phyloP scores from a whole-genome alignment of 2,797 vertebrate genomes.

The Sebastes melanostomus region DNA sequence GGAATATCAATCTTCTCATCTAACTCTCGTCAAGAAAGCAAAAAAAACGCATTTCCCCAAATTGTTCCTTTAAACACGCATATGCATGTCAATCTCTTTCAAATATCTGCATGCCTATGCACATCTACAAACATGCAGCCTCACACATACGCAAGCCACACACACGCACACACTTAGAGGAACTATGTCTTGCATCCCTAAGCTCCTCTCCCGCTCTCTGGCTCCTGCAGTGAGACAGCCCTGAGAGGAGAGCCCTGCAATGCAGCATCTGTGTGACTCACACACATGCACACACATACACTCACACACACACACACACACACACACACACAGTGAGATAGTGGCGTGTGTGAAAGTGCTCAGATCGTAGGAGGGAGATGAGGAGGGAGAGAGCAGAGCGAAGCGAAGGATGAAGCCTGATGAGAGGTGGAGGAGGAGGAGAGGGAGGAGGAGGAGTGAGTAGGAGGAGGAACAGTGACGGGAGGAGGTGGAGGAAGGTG shows the following conservation, averaged over 20 bases:
- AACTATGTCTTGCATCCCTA: slow-evolving; percentile 16
- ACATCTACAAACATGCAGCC: neutral
- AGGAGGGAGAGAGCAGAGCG: slow-evolving; percentile 50
- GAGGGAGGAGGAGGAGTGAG: slow-evolving; percentile 48
- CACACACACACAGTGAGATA: slow-evolving; percentile 34
- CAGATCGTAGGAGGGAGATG: slow-evolving; percentile 72
- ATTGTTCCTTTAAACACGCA: neutral
- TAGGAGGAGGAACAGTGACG: slow-evolving; percentile 54
- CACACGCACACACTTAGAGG: slow-evolving; percentile 3
- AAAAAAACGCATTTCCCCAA: neutral
- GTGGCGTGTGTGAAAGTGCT: slow-evolving; percentile 62
- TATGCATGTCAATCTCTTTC: neutral
- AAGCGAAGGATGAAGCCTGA: slow-evolving; percentile 56
- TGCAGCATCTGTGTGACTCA: slow-evolving; percentile 82
- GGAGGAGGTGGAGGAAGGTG: slow-evolving; percentile 59
- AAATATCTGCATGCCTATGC: neutral
- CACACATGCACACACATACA: slow-evolving; percentile 32
- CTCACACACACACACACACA: neutral
- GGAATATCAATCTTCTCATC: neutral
- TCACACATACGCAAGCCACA: neutral
- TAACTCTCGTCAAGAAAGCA: neutral
- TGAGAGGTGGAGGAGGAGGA: slow-evolving; percentile 50
- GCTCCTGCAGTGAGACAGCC: slow-evolving; percentile 69
- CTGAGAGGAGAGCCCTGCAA: slow-evolving; percentile 80
- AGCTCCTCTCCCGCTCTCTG: slow-evolving; percentile 44